A percentile compares a stretch with the other conserved stretches of the same genome.
phyloP scores from a whole-genome alignment of 2,113 vertebrate species.

The pig (Sus scrofa) region T2T-Sscrofa CM000824.6:132712501-132713000 shows the following conservation, averaged over 20 bases:
- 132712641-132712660: too few species aligned
- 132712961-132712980: not conserved
- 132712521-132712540: constrained; percentile 26
- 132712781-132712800: not conserved
- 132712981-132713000: not conserved
- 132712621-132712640: too few species aligned
- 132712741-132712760: too few species aligned
- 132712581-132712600: too few species aligned
- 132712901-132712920: not conserved
- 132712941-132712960: not conserved
- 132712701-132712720: too few species aligned
- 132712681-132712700: too few species aligned
- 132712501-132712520: not conserved
- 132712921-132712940: not conserved
- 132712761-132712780: too few species aligned
- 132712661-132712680: too few species aligned
- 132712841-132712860: not conserved
- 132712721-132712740: too few species aligned
- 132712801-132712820: not conserved
- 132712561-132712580: too few species aligned
- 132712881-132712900: not conserved
- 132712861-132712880: not conserved
- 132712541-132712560: too few species aligned
- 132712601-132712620: too few species aligned
- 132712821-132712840: not conserved